Percentiles rank a stretch among this genome's conserved stretches.
Evolutionary conservation across 1,140 invertebrate species (phyloP).

Genomic region (Drosophila hydei): DNA sequence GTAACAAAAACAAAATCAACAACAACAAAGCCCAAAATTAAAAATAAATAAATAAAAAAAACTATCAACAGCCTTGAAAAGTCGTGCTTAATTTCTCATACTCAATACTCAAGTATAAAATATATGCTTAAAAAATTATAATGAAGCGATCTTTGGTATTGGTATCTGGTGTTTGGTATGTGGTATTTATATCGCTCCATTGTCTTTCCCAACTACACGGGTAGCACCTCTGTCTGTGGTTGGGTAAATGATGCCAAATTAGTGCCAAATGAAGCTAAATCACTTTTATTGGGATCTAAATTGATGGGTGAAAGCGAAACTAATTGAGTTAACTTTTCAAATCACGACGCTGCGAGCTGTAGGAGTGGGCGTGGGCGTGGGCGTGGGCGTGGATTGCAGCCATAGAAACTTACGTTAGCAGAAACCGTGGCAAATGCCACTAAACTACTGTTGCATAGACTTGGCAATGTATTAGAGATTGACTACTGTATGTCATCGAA

Average conservation of each 20-base stretch:
- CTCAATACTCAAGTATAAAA: slow-evolving; percentile 76
- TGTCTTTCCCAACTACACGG: slow-evolving; percentile 36
- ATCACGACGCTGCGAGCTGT: neutral
- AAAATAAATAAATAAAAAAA: slow-evolving; percentile 1
- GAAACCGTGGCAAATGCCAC: too few species aligned
- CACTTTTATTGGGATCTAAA: slow-evolving; percentile 47
- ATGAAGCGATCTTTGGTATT: slow-evolving; percentile 56
- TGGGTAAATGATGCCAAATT: slow-evolving; percentile 41
- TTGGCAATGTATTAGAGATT: too few species aligned
- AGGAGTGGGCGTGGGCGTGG: neutral
- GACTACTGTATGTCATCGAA: too few species aligned
- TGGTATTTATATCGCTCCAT: slow-evolving; percentile 42
- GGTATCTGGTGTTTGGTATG: slow-evolving; percentile 29
- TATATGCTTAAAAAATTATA: slow-evolving; percentile 77
- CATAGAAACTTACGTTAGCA: too few species aligned
- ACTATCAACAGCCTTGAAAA: slow-evolving; percentile 64
- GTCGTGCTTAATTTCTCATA: slow-evolving; percentile 80
- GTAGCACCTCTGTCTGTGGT: neutral
- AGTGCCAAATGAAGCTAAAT: slow-evolving; percentile 58
- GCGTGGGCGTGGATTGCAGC: neutral
- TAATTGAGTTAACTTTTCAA: slow-evolving; percentile 23
- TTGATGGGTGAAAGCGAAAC: slow-evolving; percentile 46
- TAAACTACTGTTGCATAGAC: neutral
- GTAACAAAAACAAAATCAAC: slow-evolving; percentile 45
- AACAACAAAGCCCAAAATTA: slow-evolving; percentile 26